These are phyloP conservation scores for Umimayanthus chanpuru DNA, from an alignment of 92 coral and sea anemone genomes.

Conservation along the genomic window DNA sequence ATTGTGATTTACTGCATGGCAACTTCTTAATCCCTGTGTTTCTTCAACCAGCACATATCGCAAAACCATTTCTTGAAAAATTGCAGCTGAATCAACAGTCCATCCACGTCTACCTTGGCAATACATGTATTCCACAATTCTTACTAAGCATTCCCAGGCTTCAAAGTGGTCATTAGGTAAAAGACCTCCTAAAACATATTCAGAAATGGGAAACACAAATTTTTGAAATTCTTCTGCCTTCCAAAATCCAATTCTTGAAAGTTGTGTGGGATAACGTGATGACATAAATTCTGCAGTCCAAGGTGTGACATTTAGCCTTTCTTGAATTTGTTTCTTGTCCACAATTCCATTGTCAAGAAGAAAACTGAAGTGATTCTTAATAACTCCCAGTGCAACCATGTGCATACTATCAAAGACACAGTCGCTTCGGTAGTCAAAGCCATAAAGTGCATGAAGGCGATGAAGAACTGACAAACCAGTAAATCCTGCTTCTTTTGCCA, in stretches of 20 bases:
- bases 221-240: conserved; percentile 61
- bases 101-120: conserved; percentile 59
- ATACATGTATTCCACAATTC: conserved; percentile 50
- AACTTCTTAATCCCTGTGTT: conserved; percentile 46
- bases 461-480: conserved; percentile 56
- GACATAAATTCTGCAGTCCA: conserved; percentile 47
- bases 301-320: conserved; percentile 34
- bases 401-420: conserved; percentile 64
- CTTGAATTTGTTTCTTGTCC: conserved; percentile 39
- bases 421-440: conserved; percentile 45
- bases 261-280: conserved; percentile 12
- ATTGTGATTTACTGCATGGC: conserved; percentile 47
- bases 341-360: conserved; percentile 33
- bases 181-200: conserved; percentile 53
- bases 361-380: conserved; percentile 35
- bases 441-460: conserved; percentile 52
- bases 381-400: conserved; percentile 44
- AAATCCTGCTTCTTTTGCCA: conserved; percentile 58
- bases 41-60: conserved; percentile 51
- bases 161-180: conserved; percentile 36
- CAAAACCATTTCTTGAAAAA: conserved; percentile 45
- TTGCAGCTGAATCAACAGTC: conserved; percentile 47
- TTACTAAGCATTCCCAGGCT: conserved; percentile 46
- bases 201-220: conserved; percentile 41
- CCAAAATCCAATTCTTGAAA: conserved; percentile 52